phyloP scores from a whole-genome alignment of 1,140 invertebrate species.

The Battus philenor region DNA sequence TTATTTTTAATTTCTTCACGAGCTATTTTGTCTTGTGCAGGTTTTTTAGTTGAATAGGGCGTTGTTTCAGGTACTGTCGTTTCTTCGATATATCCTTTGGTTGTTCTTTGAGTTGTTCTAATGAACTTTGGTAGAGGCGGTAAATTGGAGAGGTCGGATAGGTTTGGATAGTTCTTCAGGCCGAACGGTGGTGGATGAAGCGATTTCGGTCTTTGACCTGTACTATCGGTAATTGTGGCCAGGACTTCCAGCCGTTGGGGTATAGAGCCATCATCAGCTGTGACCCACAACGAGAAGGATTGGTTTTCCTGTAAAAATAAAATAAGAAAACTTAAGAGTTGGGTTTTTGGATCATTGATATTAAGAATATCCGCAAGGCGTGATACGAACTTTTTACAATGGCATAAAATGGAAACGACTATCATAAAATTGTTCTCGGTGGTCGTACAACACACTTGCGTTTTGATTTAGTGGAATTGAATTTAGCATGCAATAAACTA shows the following conservation, averaged over 20 bases:
- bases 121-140: constrained; percentile 32
- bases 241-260: constrained; percentile 57
- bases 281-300: constrained; percentile 63
- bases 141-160: constrained; percentile 17
- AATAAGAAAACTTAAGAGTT: no score
- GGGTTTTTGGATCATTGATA: no score
- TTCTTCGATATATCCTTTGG: constrained; percentile 45
- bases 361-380: no score
- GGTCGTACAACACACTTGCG: no score
- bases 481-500: no score
- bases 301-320: constrained; percentile 58
- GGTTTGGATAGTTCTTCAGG: constrained; percentile 31
- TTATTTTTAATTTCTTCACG: constrained; percentile 32
- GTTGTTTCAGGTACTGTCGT: constrained; percentile 52
- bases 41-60: constrained; percentile 31
- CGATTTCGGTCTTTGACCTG: constrained; percentile 35
- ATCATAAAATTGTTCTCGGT: no score
- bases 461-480: no score
- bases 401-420: no score
- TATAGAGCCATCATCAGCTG: constrained; percentile 49
- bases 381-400: no score
- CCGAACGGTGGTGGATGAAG: constrained; percentile 42
- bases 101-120: constrained; percentile 43
- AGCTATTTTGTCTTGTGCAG: constrained; percentile 24
- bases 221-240: constrained; percentile 51